phyloP scores from a whole-genome alignment of 2,113 vertebrate species.

The Procavia capensis region DNA sequence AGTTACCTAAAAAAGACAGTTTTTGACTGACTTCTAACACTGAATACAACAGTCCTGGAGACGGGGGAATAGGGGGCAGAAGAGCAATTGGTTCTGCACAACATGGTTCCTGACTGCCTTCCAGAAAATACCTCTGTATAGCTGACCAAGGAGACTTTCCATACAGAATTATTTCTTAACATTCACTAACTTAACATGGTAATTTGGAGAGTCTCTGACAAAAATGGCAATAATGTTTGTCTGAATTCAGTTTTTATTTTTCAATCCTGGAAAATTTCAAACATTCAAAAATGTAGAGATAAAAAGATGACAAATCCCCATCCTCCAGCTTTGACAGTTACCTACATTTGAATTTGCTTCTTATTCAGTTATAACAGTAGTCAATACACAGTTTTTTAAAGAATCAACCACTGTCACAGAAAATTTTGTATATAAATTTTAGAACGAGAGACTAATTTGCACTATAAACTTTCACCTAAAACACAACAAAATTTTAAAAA shows the following conservation, averaged over 20 bases:
- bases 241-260: not conserved
- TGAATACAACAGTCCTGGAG: not conserved
- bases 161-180: not conserved
- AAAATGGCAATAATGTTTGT: not conserved
- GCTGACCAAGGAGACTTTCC: not conserved
- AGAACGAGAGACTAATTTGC: too few relatives aligned
- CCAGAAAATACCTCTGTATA: not conserved
- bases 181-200: not conserved
- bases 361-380: not conserved
- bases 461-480: too few relatives aligned
- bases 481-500: too few relatives aligned
- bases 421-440: too few relatives aligned
- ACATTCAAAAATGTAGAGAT: not conserved
- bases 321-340: not conserved
- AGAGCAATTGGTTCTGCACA: not conserved
- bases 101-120: not conserved
- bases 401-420: too few relatives aligned
- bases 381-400: not conserved
- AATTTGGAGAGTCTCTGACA: not conserved
- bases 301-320: not conserved
- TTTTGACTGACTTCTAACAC: not conserved
- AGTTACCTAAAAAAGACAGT: not conserved
- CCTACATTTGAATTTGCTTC: not conserved
- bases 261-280: not conserved
- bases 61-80: not conserved